Base-by-base conservation (phyloP, 2,888 invertebrate species). In the Hyposoter didymator region DNA sequence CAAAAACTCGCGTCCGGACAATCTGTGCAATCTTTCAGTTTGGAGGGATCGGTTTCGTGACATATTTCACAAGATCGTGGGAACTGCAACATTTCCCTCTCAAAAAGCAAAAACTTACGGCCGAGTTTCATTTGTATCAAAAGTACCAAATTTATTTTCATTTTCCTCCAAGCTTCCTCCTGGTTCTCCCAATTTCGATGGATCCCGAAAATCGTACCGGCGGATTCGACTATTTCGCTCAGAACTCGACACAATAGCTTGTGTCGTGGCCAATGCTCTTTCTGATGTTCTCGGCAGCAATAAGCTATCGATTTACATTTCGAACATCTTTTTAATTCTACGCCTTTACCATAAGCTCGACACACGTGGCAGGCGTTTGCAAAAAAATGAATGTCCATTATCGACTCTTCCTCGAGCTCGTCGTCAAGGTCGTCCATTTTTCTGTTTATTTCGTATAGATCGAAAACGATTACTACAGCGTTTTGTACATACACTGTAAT, bases 321-420 rank as follows among this genome's bases (percentile, higher is more conserved):
- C 64, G 91, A 88, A 62, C 93, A 94, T 85, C 90, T 90, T 86
- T 91, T 94, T 55, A 94, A 28, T 22, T 74, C 66, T 3, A 89
- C 87, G 78, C 88, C 88, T 47, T 90, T 87, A 0, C 90, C 89
- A 72, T 88, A 89, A 8, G 81, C 88, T 85, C 93, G 93, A 84
- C 94, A 94, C 62, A 94, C 91, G 62, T 93, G 93, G 87, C 94
- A 94, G 14, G 89, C 90, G 75, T 93, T 93, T 17, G 93, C 87
- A 72, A 94, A 93, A 80, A 91, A 94, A 84, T 79, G 39, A 49
- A 76, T 52, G 49, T 78, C 49, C 47, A 19, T n/a, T 7, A 0
- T 28, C 22, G 55, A 55, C 22, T 55, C 55, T 22, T 12, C 55
- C 55, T 28, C 12, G 0, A 55, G 22, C 10, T 55, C 55, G 22